Evolutionary conservation across 2,888 invertebrate species (phyloP), one percentile per base, ranked within the genome.

Genomic region (Drosophila prostipennis): DNA sequence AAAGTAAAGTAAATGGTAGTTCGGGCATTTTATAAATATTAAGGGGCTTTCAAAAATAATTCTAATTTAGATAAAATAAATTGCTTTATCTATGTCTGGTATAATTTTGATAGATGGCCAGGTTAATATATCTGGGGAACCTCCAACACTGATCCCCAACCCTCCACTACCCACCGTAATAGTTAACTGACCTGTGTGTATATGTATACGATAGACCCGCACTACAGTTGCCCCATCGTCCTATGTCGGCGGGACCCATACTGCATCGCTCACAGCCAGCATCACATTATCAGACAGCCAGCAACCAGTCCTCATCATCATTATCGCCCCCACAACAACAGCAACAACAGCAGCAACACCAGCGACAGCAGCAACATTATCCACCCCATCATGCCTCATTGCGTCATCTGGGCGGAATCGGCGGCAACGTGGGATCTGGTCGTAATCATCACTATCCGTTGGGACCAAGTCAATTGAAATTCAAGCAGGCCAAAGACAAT

Each of bases 231-330:
- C 92, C 92, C 64, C 90, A 92, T 90, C 91, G 92, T 69, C 92
- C 92, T 76, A 87, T 92, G 89, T 92, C 92, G 80, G 92, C 92
- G 78, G 92, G 92, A 81, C 92, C 92, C 80, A 89, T 92, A 77
- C 82, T 92, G 71, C 91, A 92, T 91, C 92, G 91, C 68, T 89
- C 91, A 84, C 90, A 85, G 72, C 77, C 70, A 72, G 72, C 79
- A 78, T 72, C 78, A 65, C 77, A 80, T 87, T 87, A 82, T 84
- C 82, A 82, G 85, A 60, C 82, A 86, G 70, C 75, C 59, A 77
- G 69, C 70, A 83, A 77, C 78, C 80, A 64, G 77, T 51, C 77
- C 65, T 58, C 73, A 79, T 79, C 79, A 79, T 72, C 79, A 77
- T 69, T 74, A 73, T 74, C 77, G 55, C 74, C 78, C 73, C 72